A percentile compares a stretch with the other conserved stretches of the same genome.
These are phyloP conservation scores for Hemicentrotus pulcherrimus DNA, from an alignment of 35 echinoderm and acorn worm genomes.

Conservation along the genomic window DNA sequence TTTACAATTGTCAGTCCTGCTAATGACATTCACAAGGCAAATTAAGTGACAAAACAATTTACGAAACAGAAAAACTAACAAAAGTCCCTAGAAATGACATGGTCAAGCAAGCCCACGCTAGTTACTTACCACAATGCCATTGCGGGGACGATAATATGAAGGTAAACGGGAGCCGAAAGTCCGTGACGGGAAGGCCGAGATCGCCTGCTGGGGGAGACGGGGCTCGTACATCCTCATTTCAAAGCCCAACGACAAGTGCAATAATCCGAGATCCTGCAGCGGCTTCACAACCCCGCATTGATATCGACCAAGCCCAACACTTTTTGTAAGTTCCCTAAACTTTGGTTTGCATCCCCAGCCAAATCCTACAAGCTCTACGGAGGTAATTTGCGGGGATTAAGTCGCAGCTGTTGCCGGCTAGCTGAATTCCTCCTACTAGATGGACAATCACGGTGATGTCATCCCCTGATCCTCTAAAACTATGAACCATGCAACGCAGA, in stretches of 20 bases:
- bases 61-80: neutral
- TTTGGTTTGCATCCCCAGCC: neutral
- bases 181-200: neutral
- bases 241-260: neutral
- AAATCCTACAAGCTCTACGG: neutral
- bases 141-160: neutral
- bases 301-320: conserved; percentile 1
- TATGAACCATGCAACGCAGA: neutral
- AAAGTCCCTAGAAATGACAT: neutral
- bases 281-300: neutral
- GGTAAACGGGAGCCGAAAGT: conserved; percentile 15
- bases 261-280: neutral
- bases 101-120: neutral
- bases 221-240: neutral
- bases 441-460: neutral
- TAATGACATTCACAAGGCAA: neutral
- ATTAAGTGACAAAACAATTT: neutral
- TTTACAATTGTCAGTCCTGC: neutral
- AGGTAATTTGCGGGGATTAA: neutral
- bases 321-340: neutral
- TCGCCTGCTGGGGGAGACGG: neutral
- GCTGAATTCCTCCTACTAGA: neutral
- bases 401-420: neutral
- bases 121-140: neutral
- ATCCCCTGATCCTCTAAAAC: neutral